phyloP scores from a whole-genome alignment of 2,888 invertebrate species.

The Dicyrtomina minuta region DNA sequence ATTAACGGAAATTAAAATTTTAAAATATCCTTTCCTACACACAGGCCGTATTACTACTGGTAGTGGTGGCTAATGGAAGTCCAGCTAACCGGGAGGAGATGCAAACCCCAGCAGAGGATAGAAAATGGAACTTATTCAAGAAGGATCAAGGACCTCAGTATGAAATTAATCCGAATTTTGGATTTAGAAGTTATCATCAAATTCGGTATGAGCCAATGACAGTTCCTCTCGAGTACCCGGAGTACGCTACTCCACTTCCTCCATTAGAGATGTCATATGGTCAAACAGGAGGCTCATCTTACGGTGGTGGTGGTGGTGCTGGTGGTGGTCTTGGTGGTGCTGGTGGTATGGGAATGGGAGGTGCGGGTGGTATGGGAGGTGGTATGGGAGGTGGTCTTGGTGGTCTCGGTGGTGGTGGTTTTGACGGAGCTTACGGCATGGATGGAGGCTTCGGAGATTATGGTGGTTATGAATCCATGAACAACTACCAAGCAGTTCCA shows the following conservation, averaged over 20 bases:
- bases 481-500: not conserved
- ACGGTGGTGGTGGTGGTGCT: not conserved
- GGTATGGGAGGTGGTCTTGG: not conserved
- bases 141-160: conserved; percentile 21
- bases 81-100: no score
- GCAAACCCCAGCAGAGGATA: conserved; percentile 28
- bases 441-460: not conserved
- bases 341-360: not conserved
- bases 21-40: no score
- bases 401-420: not conserved
- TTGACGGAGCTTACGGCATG: not conserved
- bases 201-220: conserved; percentile 51
- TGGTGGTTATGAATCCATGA: not conserved
- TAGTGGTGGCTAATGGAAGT: no score
- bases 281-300: not conserved
- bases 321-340: no score
- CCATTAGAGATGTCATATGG: not conserved
- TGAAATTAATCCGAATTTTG: conserved; percentile 45
- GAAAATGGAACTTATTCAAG: conserved; percentile 42
- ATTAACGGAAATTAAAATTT: no score
- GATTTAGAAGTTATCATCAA: conserved; percentile 51
- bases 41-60: no score
- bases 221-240: conserved; percentile 37
- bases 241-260: not conserved
- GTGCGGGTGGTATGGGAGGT: not conserved